Base-by-base conservation (phyloP, 2,888 invertebrate species). In the Urechis unicinctus region DNA sequence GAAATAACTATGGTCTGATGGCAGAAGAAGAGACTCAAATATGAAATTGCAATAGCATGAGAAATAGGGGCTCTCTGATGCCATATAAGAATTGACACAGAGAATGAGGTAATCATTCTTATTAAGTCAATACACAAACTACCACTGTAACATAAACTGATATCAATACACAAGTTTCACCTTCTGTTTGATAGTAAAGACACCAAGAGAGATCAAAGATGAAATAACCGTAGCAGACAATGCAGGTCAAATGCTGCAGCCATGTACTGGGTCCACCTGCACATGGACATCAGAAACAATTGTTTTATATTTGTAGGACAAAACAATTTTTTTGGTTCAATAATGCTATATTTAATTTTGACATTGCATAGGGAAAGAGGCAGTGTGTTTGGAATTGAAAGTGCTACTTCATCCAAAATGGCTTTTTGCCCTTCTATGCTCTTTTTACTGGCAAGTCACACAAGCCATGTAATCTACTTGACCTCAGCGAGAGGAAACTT, bases 141-240 rank as follows among this genome's bases (percentile, higher is more conserved):
- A 25, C n/a, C 22, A 22, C 3, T 26, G 26, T 26, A 47, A 46
- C 3, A 25, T 26, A 3, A n/a, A 21, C n/a, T n/a, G n/a, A n/a
- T n/a, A n/a, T n/a, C n/a, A n/a, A n/a, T n/a, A 17, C n/a, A 50
- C 4, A 9, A 36, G 47, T 36, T 24, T 58, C 60, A 77, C 77
- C 75, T 71, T 77, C 77, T 6, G 75, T 74, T 43, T 64, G 61
- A 59, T 68, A 71, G 57, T 69, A 72, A 1, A 77, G 53, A 56
- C 75, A 77, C 77, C 77, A 77, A 17, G 67, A 53, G 45, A 75
- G 64, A 60, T 77, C 77, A 57, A 74, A 75, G 42, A 76, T 55
- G 59, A 77, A 77, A 58, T 77, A 77, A n/a, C 69, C 72, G 17
- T 75, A 58, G 46, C 72, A 72, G 2, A 75, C 57, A 22, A 63